phyloP scores from a whole-genome alignment of 2,113 vertebrate genomes.

The Prochilodus magdalenae region DNA sequence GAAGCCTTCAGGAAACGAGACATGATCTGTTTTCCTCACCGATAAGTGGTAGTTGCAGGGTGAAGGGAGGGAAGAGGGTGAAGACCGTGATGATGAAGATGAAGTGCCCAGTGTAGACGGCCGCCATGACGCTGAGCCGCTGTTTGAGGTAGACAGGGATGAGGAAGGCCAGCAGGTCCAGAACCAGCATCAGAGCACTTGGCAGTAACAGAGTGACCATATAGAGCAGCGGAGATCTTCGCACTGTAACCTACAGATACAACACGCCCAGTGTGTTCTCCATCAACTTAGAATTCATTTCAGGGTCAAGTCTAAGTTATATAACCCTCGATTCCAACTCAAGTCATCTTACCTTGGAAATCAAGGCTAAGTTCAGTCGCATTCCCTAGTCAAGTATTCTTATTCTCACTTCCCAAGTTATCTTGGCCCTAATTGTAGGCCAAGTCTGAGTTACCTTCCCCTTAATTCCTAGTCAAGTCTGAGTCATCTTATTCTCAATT shows the following conservation, averaged over 20 bases:
- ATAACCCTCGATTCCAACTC: background rate
- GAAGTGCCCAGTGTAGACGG: constrained; percentile 52
- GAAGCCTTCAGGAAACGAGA: background rate
- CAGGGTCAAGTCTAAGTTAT: too few species aligned
- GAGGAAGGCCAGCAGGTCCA: constrained; percentile 47
- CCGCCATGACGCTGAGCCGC: constrained; percentile 45
- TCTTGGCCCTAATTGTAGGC: too few species aligned
- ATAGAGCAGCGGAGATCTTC: constrained; percentile 34
- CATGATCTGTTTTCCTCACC: constrained; percentile 1
- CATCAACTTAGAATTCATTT: too few species aligned
- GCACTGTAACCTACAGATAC: constrained; percentile 40
- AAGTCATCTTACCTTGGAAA: too few species aligned
- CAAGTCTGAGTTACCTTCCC: too few species aligned
- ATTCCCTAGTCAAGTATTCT: too few species aligned
- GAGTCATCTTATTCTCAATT: too few species aligned
- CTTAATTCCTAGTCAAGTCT: too few species aligned
- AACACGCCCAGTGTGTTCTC: background rate
- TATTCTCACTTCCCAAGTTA: too few species aligned
- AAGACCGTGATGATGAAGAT: constrained; percentile 50
- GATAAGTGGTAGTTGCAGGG: constrained; percentile 31
- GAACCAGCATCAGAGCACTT: constrained; percentile 42
- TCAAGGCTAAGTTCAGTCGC: too few species aligned
- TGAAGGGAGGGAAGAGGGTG: constrained; percentile 47
- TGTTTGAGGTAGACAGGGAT: constrained; percentile 45
- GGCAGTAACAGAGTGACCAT: constrained; percentile 48